These are phyloP conservation scores for Agrochola litura DNA, from an alignment of 2,888 invertebrate species.

Conservation along the genomic window DNA sequence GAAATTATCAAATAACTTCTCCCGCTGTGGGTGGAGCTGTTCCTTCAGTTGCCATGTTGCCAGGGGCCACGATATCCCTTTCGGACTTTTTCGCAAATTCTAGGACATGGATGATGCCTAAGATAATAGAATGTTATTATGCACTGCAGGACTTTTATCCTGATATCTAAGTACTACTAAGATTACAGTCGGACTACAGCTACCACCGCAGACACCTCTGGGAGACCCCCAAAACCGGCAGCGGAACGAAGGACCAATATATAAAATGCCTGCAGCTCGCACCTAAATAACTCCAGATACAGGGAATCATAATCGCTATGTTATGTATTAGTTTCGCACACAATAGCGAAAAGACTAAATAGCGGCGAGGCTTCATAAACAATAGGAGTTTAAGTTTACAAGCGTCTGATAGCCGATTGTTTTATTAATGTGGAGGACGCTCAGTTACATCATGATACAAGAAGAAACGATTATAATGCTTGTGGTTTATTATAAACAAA, in stretches of 20 bases:
- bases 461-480: neutral
- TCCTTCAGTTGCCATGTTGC: too few species aligned
- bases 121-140: too few species aligned
- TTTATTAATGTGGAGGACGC: slow-evolving; percentile 25
- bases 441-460: slow-evolving; percentile 10
- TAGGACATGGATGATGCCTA: neutral
- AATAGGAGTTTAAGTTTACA: slow-evolving; percentile 31
- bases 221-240: neutral
- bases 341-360: slow-evolving; percentile 45
- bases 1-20: too few species aligned
- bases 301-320: slow-evolving; percentile 10
- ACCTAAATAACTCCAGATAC: neutral
- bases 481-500: neutral
- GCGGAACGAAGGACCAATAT: neutral
- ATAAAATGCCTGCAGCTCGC: too few species aligned
- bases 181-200: neutral
- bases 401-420: slow-evolving; percentile 24
- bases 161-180: neutral
- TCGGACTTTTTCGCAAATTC: too few species aligned
- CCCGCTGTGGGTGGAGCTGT: too few species aligned
- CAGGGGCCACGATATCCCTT: too few species aligned
- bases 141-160: neutral
- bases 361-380: slow-evolving; percentile 16
- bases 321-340: slow-evolving; percentile 18
- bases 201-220: neutral